Percentiles rank a stretch among this genome's conserved stretches.
These are phyloP conservation scores for Thera britannica DNA, from an alignment of 2,888 invertebrate species.

Conservation along the genomic window DNA sequence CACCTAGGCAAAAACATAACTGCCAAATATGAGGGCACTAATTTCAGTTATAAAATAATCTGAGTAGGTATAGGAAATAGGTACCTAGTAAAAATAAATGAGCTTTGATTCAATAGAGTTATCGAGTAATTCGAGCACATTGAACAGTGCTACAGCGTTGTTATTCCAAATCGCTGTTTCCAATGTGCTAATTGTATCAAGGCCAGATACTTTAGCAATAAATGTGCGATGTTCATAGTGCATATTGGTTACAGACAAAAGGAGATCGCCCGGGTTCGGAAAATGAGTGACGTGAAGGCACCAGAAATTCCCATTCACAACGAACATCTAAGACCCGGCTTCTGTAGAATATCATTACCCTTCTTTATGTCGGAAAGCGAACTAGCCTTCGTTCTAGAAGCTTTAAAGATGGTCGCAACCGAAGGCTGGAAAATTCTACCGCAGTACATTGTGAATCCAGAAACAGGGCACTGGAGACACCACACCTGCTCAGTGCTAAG, in stretches of 20 bases:
- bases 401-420: conserved; percentile 93
- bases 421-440: conserved; percentile 96
- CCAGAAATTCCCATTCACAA: conserved; percentile 77
- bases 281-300: conserved; percentile 72
- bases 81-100: not conserved
- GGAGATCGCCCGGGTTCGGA: conserved; percentile 73
- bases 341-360: conserved; percentile 93
- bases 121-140: conserved; percentile 37
- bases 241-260: conserved; percentile 69
- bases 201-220: conserved; percentile 45
- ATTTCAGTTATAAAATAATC: not conserved
- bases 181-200: conserved; percentile 49
- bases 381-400: conserved; percentile 92
- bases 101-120: conserved; percentile 52
- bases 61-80: not conserved
- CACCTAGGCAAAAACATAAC: conserved; percentile 7
- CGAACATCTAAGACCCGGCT: conserved; percentile 93
- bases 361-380: conserved; percentile 93
- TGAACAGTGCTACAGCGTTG: conserved; percentile 41
- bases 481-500: conserved; percentile 91
- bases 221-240: conserved; percentile 35
- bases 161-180: conserved; percentile 35
- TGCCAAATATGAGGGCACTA: not conserved
- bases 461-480: conserved; percentile 96
- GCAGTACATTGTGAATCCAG: conserved; percentile 93